Evolutionary conservation across 2,797 vertebrate species (phyloP), one percentile per base, ranked within the genome.

Genomic region (Sebastes minor): DNA sequence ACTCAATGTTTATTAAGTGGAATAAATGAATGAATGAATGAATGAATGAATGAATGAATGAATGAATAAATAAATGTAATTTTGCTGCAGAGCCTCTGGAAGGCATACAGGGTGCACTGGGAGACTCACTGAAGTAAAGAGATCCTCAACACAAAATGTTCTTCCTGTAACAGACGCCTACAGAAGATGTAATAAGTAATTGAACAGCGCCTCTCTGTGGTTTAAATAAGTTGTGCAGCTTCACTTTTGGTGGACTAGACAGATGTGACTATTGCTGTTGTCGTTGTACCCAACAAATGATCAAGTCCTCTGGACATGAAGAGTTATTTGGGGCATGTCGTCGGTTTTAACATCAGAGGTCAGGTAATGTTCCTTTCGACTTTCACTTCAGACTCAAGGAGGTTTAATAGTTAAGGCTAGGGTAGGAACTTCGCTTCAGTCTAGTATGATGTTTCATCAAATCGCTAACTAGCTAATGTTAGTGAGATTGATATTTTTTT

Each of bases 161-260:
- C 13, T 52, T 38, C 16, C 28, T 52, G 12, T 55, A 11, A 13
- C 53, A 38, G 9, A 25, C 0, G 5, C 12, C 27, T 5, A 11
- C 52, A 59, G 16, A 33, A 16, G 9, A n/a, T 75, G 4, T 18
- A 4, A 55, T 78, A 61, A 69, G 42, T 86, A 46, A 56, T 49
- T 46, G 27, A 76, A 83, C 70, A 89, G 77, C 69, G 68, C 89
- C 90, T 6, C 85, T 2, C 12, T 32, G 91, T 91, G 92, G 90
- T 59, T 9, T 1, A n/a, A 56, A 42, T n/a, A 3, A 22, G 27
- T 20, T 2, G 28, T 71, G 71, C 74, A 77, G 18, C 9, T 52
- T 25, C 18, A 27, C 8, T 7, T 14, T 16, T 62, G 18, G 28
- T 20, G 6, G n/a, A 66, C 52, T 7, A 8, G 46, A n/a, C 55